A percentile compares a stretch with the other conserved stretches of the same genome.
Conservation (phyloP, 1,140 invertebrate species). For the Chlorops oryzae region DNA sequence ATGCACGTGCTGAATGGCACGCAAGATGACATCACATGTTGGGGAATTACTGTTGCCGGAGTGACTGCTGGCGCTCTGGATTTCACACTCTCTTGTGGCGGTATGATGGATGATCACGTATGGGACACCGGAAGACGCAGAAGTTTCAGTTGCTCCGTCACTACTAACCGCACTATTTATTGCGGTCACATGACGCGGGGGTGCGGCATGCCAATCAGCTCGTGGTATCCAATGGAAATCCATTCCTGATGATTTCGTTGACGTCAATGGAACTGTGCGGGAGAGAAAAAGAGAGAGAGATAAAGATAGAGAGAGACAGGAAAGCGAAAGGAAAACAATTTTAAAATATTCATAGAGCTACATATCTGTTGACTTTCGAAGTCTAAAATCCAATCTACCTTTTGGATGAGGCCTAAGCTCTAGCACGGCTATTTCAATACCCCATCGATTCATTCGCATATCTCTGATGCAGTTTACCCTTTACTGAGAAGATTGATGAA, state of each 20-base stretch:
- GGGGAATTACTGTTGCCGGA: constrained; percentile 46
- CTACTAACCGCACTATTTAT: constrained; percentile 40
- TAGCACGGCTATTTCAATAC: too few species aligned
- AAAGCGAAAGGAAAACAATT: constrained; percentile 1
- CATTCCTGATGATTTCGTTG: not conserved
- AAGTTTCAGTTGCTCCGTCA: too few species aligned
- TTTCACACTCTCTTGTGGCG: constrained; percentile 52
- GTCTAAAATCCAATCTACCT: too few species aligned
- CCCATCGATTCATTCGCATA: too few species aligned
- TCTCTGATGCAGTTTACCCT: too few species aligned
- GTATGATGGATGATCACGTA: constrained; percentile 69
- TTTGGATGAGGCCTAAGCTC: too few species aligned
- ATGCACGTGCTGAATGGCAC: constrained; percentile 52
- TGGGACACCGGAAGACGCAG: too few species aligned
- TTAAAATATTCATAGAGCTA: not conserved
- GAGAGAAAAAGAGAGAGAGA: too few species aligned
- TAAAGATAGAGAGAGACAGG: too few species aligned
- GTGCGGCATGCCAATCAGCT: constrained; percentile 8
- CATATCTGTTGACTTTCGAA: too few species aligned
- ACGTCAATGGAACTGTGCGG: not conserved
- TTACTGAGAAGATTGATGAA: constrained; percentile 6
- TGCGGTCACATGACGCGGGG: not conserved
- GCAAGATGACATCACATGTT: constrained; percentile 44
- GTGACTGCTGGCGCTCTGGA: constrained; percentile 21
- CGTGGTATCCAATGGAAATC: constrained; percentile 9